Conservation (phyloP, 2,888 invertebrate genomes). For the Trisateles emortualis region DNA sequence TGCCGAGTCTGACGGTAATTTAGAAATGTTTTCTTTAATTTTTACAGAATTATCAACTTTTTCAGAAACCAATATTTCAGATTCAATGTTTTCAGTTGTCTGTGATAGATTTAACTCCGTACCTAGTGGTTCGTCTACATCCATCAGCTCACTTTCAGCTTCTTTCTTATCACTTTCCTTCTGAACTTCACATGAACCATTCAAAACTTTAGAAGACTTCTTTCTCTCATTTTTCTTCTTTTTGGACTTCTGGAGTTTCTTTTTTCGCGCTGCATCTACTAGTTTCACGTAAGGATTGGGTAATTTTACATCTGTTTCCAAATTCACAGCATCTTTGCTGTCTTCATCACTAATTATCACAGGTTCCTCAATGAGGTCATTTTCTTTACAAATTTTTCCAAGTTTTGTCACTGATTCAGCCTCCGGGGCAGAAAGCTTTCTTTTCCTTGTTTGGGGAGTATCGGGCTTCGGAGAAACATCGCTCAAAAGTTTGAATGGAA, state of each 20-base stretch:
- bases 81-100: slow-evolving; percentile 9
- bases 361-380: slow-evolving; percentile 59
- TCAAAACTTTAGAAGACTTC: slow-evolving; percentile 33
- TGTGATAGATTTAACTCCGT: slow-evolving; percentile 32
- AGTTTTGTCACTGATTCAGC: slow-evolving; percentile 70
- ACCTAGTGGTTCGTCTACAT: slow-evolving; percentile 56
- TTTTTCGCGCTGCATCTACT: slow-evolving; percentile 76
- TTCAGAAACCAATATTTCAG: background rate
- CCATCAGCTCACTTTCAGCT: slow-evolving; percentile 56
- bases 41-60: background rate
- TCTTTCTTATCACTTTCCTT: slow-evolving; percentile 39
- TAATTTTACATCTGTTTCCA: slow-evolving; percentile 52
- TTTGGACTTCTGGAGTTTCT: slow-evolving; percentile 70
- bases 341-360: slow-evolving; percentile 80
- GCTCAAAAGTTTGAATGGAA: slow-evolving; percentile 87
- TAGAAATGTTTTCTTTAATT: background rate
- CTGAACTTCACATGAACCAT: slow-evolving; percentile 37
- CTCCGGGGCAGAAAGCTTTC: slow-evolving; percentile 75
- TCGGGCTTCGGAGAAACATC: slow-evolving; percentile 71
- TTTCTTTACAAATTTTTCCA: slow-evolving; percentile 76
- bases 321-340: slow-evolving; percentile 54
- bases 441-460: slow-evolving; percentile 70
- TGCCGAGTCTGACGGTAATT: slow-evolving; percentile 17
- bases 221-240: slow-evolving; percentile 60
- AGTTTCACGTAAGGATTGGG: slow-evolving; percentile 78